A percentile compares a stretch with the other conserved stretches of the same genome.
Conservation (phyloP, 2,113 vertebrate genomes). For the Mobula birostris region DNA sequence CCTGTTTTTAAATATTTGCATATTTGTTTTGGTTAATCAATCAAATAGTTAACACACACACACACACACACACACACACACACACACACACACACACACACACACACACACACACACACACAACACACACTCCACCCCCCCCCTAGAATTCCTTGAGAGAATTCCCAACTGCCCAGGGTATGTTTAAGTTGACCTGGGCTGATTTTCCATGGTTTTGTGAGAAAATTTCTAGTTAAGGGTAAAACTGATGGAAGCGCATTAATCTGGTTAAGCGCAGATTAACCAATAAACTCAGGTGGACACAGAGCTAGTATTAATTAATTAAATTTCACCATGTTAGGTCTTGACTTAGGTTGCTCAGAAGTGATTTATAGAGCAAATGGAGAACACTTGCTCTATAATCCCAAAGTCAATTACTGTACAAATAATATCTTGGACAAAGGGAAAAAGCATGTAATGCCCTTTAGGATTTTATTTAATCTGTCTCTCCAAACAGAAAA, state of each 20-base stretch:
- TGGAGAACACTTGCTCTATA: neutral
- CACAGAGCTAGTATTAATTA: neutral
- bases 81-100: too few species aligned
- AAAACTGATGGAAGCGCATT: neutral
- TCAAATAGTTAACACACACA: neutral
- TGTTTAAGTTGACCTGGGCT: neutral
- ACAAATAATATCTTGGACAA: neutral
- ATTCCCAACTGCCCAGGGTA: constrained; percentile 17
- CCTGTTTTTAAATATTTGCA: neutral
- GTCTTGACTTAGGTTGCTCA: neutral
- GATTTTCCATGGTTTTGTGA: neutral
- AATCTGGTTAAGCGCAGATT: neutral
- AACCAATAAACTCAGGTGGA: neutral
- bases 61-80: too few species aligned
- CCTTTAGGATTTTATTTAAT: constrained; percentile 16
- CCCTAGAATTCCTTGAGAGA: neutral
- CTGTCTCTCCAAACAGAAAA: neutral
- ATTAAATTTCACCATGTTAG: constrained; percentile 11
- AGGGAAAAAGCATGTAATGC: too few species aligned
- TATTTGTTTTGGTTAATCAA: neutral
- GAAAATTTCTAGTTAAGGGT: neutral
- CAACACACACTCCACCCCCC: too few species aligned
- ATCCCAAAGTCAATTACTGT: neutral
- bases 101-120: too few species aligned
- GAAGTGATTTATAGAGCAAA: neutral